These are phyloP conservation scores for Catagonus wagneri DNA, from an alignment of 2,113 vertebrate species.

Conservation along the genomic window DNA sequence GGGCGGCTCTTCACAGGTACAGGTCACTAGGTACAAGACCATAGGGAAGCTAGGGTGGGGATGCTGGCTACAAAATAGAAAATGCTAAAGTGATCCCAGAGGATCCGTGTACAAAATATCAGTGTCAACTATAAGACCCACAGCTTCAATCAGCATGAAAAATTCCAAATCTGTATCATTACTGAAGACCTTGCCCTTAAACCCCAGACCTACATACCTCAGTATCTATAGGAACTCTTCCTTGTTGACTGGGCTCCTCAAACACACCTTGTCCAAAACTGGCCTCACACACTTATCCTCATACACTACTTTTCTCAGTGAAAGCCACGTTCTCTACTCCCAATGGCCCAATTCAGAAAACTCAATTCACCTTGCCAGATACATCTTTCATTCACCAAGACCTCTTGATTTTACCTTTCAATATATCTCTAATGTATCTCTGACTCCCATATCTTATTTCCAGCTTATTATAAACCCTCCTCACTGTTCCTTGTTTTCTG, in stretches of 20 bases:
- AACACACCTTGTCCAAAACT: neutral
- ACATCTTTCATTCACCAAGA: neutral
- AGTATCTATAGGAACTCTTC: neutral
- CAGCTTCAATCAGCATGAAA: neutral
- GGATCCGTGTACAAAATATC: neutral
- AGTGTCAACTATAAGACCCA: neutral
- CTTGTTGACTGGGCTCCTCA: neutral
- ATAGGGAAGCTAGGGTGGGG: neutral
- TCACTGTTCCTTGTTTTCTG: neutral
- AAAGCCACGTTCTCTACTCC: neutral
- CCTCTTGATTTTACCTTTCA: neutral
- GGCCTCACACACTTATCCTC: neutral
- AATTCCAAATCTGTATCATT: neutral
- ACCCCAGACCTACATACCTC: neutral
- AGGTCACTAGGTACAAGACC: neutral
- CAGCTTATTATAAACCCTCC: neutral
- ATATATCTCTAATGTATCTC: neutral
- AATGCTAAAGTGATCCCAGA: neutral
- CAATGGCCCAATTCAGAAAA: neutral
- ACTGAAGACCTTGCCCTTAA: neutral
- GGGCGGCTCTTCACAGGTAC: neutral
- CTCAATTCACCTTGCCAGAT: neutral
- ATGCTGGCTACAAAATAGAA: neutral
- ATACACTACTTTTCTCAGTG: neutral
- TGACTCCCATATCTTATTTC: neutral